Conservation (phyloP, 2,888 invertebrate species). For the Hipparchia sbordonii region DNA sequence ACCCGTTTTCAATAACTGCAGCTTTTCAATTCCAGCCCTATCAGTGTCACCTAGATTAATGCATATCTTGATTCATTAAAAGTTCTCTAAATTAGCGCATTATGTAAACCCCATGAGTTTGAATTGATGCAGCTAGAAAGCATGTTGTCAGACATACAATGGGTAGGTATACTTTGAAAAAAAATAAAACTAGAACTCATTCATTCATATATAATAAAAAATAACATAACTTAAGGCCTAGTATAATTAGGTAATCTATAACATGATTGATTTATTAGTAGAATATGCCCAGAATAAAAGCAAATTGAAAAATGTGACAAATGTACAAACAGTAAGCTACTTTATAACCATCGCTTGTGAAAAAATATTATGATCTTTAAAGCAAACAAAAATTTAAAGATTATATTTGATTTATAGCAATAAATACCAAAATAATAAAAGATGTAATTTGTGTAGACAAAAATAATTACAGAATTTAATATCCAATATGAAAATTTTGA, state of each 20-base stretch:
- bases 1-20: too few species aligned
- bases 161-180: not conserved
- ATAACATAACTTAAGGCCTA: conserved; percentile 9
- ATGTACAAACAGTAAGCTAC: too few species aligned
- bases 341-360: not conserved
- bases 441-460: too few species aligned
- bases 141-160: too few species aligned
- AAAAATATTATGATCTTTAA: not conserved
- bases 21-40: too few species aligned
- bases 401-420: not conserved
- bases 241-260: conserved; percentile 9
- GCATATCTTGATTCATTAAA: too few species aligned
- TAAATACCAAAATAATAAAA: not conserved
- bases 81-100: too few species aligned
- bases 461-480: not conserved
- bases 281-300: not conserved
- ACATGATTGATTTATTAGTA: not conserved
- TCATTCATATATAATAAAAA: conserved; percentile 20
- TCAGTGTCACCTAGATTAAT: too few species aligned
- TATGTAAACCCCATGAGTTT: too few species aligned
- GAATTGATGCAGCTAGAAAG: too few species aligned
- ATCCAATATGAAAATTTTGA: not conserved
- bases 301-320: not conserved
- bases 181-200: not conserved
- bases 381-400: not conserved